phyloP scores from a whole-genome alignment of 2,113 vertebrate species.

The Ailuropoda melanoleuca region DNA sequence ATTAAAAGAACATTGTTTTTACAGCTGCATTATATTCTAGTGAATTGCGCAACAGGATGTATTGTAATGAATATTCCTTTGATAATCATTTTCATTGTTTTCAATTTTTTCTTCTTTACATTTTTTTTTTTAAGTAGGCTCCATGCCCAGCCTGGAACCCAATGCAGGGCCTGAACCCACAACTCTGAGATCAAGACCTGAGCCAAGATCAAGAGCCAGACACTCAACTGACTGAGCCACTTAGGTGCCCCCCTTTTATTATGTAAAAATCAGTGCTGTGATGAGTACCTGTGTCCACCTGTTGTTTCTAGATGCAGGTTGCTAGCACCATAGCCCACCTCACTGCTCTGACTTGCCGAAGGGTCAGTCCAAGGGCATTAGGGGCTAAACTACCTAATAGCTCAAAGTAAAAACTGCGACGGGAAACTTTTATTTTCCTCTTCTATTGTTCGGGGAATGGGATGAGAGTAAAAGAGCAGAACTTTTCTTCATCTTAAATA shows the following conservation, averaged over 20 bases:
- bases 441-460: background rate
- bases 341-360: background rate
- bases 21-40: background rate
- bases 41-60: background rate
- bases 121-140: background rate
- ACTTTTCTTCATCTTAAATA: background rate
- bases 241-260: background rate
- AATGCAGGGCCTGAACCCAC: background rate
- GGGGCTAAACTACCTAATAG: background rate
- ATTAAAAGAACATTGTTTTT: background rate
- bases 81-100: background rate
- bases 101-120: background rate
- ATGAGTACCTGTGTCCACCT: background rate
- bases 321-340: background rate
- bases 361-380: background rate
- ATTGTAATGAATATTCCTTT: background rate
- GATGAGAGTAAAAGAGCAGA: background rate
- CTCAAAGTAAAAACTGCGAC: background rate
- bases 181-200: background rate
- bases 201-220: background rate
- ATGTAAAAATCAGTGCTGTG: background rate
- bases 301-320: background rate
- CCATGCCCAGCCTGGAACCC: background rate
- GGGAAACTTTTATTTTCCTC: background rate
- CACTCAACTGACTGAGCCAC: background rate